Evolutionary conservation across 2,113 vertebrate genomes (phyloP).

Genomic region (Chrysochloris asiatica): DNA sequence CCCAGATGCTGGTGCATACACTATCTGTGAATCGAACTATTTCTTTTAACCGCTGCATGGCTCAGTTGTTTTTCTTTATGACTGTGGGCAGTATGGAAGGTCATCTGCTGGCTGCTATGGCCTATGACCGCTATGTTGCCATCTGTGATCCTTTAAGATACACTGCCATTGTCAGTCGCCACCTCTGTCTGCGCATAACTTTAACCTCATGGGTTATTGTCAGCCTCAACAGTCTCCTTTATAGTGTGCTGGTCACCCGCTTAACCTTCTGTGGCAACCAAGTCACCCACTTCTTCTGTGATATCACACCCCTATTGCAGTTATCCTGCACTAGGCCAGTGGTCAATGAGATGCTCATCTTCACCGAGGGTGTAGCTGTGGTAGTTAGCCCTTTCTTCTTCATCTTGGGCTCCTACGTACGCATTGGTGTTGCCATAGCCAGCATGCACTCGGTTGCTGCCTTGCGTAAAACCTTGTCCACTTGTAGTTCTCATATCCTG

Average conservation of each 20-base stretch:
- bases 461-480: constrained; percentile 73
- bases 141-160: constrained; percentile 75
- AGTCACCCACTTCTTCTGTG: constrained; percentile 80
- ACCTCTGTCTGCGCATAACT: constrained; percentile 59
- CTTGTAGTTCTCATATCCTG: constrained; percentile 74
- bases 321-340: constrained; percentile 72
- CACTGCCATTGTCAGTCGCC: constrained; percentile 56
- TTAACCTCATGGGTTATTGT: constrained; percentile 67
- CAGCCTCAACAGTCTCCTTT: constrained; percentile 70
- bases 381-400: constrained; percentile 74
- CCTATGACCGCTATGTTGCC: constrained; percentile 74
- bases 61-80: constrained; percentile 74
- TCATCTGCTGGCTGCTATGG: constrained; percentile 76
- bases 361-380: constrained; percentile 67
- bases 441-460: constrained; percentile 47
- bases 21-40: constrained; percentile 54
- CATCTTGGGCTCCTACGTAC: constrained; percentile 69
- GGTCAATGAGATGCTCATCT: constrained; percentile 68
- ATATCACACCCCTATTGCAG: constrained; percentile 72
- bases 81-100: constrained; percentile 77
- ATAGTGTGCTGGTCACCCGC: constrained; percentile 51
- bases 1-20: constrained; percentile 73
- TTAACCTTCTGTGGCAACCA: constrained; percentile 75
- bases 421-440: constrained; percentile 43
- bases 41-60: constrained; percentile 68